Conservation (phyloP, 1,140 invertebrate genomes). For the Oedothorax gibbosus region DNA sequence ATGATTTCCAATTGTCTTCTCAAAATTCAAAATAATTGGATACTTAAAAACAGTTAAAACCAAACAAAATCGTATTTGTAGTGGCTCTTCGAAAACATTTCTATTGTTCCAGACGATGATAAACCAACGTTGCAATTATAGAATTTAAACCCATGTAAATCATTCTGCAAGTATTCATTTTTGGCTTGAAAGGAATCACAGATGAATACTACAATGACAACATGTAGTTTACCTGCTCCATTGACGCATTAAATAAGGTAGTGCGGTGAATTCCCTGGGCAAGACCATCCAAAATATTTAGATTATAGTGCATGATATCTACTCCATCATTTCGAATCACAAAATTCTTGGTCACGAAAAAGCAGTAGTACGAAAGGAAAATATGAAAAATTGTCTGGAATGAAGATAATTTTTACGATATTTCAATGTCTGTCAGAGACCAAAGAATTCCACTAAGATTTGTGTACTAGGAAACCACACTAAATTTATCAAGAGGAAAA, state of each 20-base stretch:
- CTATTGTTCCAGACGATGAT: background rate
- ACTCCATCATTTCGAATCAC: background rate
- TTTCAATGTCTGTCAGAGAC: background rate
- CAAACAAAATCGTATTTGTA: background rate
- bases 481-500: no score
- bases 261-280: background rate
- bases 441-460: no score
- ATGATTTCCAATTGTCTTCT: no score
- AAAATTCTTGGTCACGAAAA: background rate
- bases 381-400: background rate
- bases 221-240: conserved; percentile 10
- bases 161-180: background rate
- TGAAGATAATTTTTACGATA: background rate
- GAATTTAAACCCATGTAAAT: background rate
- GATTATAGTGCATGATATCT: background rate
- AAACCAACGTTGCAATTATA: background rate
- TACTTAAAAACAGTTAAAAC: background rate
- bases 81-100: background rate
- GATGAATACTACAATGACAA: background rate
- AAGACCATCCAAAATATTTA: background rate
- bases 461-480: no score
- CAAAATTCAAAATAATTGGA: no score
- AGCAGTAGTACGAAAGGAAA: background rate
- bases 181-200: background rate
- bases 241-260: conserved; percentile 1